Evolutionary conservation across 1,140 invertebrate species (phyloP).

Genomic region (Mycetomoellerius zeteki): DNA sequence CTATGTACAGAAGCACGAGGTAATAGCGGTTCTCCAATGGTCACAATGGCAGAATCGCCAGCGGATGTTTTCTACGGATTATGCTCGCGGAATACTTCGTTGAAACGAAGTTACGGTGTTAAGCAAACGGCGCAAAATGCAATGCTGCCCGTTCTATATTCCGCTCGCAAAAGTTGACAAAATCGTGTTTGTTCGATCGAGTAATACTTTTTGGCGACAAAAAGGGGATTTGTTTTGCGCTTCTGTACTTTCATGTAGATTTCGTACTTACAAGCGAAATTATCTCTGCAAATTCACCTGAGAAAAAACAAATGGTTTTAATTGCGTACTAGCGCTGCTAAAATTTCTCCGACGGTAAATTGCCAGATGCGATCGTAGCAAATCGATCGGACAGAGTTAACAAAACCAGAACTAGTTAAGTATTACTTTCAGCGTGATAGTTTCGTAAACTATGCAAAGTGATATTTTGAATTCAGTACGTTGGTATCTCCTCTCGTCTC

Average conservation of each 20-base stretch:
- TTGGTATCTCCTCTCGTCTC: conserved; percentile 11
- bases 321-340: neutral
- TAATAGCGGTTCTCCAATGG: conserved; percentile 16
- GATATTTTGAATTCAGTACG: conserved; percentile 49
- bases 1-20: neutral
- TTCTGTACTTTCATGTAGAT: neutral
- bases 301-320: neutral
- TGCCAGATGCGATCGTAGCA: too few relatives aligned
- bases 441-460: conserved; percentile 49
- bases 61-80: conserved; percentile 12
- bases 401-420: conserved; percentile 6
- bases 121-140: conserved; percentile 1
- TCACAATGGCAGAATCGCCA: neutral
- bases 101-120: neutral
- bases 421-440: conserved; percentile 36
- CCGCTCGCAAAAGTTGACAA: conserved; percentile 7
- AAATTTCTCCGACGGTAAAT: neutral
- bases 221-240: conserved; percentile 8
- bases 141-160: neutral
- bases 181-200: neutral
- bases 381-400: conserved; percentile 15
- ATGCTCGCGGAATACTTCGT: neutral
- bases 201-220: neutral
- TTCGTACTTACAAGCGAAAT: neutral
- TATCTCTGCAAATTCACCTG: conserved; percentile 14